Percentiles rank a stretch among this genome's conserved stretches.
Evolutionary conservation across 2,888 invertebrate species (phyloP).

Genomic region (Biston betularia): DNA sequence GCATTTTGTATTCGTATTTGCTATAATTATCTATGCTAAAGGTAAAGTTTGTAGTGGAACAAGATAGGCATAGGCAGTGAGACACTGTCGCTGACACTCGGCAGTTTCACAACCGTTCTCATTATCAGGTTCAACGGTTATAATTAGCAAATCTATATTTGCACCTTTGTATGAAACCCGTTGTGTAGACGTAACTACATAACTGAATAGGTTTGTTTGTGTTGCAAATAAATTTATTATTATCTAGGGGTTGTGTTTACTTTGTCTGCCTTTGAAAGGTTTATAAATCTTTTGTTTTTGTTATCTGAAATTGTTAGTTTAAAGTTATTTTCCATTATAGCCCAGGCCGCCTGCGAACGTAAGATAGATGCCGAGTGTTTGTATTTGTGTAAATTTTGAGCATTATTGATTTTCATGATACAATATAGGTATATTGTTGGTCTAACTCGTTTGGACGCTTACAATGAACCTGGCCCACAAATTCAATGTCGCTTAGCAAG

Average conservation of each 20-base stretch:
- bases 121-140: conserved; percentile 10
- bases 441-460: too few species aligned
- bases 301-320: neutral
- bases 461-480: too few species aligned
- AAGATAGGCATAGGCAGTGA: neutral
- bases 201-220: conserved; percentile 9
- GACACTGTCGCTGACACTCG: conserved; percentile 15
- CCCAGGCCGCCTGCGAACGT: neutral
- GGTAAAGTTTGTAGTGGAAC: neutral
- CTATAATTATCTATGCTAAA: neutral
- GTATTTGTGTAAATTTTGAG: too few species aligned
- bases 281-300: neutral
- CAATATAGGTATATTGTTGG: too few species aligned
- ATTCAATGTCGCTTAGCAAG: too few species aligned
- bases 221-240: neutral
- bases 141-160: conserved; percentile 9
- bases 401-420: too few species aligned
- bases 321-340: neutral
- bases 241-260: neutral
- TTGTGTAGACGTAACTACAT: conserved; percentile 8
- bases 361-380: neutral
- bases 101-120: conserved; percentile 11
- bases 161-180: conserved; percentile 7
- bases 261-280: conserved; percentile 7
- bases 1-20: too few species aligned